Percentiles rank a stretch among this genome's conserved stretches.
Evolutionary conservation across 2,113 vertebrate species (phyloP).

Genomic region (Sebastes schlegelii): DNA sequence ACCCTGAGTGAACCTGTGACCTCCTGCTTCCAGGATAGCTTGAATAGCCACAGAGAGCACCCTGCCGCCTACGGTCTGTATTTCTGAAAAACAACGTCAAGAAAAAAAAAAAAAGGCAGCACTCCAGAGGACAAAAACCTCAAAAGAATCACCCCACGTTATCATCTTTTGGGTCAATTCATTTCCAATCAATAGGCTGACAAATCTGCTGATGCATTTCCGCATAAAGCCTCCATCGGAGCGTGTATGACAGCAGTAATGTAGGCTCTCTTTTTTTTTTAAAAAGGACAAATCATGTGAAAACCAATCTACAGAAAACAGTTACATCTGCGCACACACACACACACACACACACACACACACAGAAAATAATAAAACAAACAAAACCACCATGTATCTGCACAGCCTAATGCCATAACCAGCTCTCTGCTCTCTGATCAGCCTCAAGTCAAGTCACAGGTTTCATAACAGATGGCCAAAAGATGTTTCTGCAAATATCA

Average conservation of each 20-base stretch:
- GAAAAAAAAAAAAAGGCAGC: neutral
- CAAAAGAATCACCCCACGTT: neutral
- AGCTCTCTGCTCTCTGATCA: constrained; percentile 32
- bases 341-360: neutral
- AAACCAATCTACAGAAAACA: neutral
- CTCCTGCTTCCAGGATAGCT: neutral
- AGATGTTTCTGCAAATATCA: constrained; percentile 12
- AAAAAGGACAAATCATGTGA: neutral
- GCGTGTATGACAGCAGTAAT: neutral
- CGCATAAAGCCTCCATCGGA: neutral
- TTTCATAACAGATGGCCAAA: constrained; percentile 41
- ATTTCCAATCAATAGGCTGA: neutral
- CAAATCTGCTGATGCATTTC: neutral
- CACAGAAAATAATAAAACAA: neutral
- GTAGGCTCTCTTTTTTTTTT: too few species aligned
- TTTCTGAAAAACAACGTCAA: neutral
- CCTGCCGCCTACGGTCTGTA: neutral
- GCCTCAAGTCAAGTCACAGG: constrained; percentile 34
- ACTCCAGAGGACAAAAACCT: neutral
- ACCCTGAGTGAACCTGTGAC: neutral
- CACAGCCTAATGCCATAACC: constrained; percentile 18
- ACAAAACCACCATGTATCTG: constrained; percentile 30
- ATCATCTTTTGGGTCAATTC: neutral
- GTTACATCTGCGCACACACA: neutral
- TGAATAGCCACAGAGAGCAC: neutral